Evolutionary conservation across 1,140 invertebrate genomes (phyloP).

Genomic region (Ericerus pela): DNA sequence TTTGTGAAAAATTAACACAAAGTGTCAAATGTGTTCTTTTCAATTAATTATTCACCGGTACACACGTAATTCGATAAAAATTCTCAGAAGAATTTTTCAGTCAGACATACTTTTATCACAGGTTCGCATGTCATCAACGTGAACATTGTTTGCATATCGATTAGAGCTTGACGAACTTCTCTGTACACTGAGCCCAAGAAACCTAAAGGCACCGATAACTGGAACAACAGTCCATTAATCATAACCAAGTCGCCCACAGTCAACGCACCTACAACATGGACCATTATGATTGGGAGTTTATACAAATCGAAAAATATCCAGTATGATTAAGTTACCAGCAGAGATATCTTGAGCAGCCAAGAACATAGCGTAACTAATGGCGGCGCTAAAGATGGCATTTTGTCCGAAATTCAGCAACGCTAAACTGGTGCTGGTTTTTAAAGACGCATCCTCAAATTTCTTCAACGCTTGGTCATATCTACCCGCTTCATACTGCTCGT

Average conservation of each 20-base stretch:
- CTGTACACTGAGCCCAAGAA: conserved; percentile 95
- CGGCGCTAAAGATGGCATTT: conserved; percentile 89
- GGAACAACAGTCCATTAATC: conserved; percentile 96
- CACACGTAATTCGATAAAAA: neutral
- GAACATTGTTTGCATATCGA: conserved; percentile 99
- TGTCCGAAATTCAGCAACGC: conserved; percentile 97
- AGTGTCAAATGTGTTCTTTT: neutral
- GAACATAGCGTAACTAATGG: conserved; percentile 85
- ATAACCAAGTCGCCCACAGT: conserved; percentile 97
- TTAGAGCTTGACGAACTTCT: conserved; percentile 88
- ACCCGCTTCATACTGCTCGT: conserved; percentile 85
- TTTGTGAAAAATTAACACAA: neutral
- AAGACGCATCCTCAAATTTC: conserved; percentile 78
- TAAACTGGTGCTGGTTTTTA: conserved; percentile 89
- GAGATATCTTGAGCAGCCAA: conserved; percentile 79
- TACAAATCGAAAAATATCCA: neutral
- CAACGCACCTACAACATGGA: conserved; percentile 60
- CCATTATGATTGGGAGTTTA: conserved; percentile 5
- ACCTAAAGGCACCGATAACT: conserved; percentile 90
- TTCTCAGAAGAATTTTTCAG: conserved; percentile 14
- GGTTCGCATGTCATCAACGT: conserved; percentile 71
- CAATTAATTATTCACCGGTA: neutral
- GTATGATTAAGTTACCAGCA: conserved; percentile 46
- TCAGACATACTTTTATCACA: conserved; percentile 47
- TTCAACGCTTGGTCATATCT: conserved; percentile 75